Percentiles rank a stretch among this genome's conserved stretches.
Conservation (phyloP, 37 sponge, comb jelly and placozoan species). For the Axinella damicornis region DNA sequence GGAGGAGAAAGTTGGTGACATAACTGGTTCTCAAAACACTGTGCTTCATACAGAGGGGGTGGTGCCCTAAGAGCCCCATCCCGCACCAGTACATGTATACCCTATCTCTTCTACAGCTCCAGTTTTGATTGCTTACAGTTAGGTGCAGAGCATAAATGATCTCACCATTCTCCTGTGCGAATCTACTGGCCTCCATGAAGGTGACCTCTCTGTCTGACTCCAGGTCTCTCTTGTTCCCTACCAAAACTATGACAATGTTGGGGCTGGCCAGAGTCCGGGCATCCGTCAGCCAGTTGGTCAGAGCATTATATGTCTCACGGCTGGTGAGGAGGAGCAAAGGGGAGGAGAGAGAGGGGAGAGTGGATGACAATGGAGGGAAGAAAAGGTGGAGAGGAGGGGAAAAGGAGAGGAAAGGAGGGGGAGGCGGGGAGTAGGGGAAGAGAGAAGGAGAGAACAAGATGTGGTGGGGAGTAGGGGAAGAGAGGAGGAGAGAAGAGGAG, state of each 20-base stretch:
- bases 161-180: slow-evolving; percentile 99
- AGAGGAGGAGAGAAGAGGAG: too few relatives aligned
- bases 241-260: slow-evolving; percentile 93
- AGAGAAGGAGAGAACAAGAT: too few relatives aligned
- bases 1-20: neutral
- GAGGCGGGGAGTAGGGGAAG: too few relatives aligned
- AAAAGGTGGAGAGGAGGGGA: too few relatives aligned
- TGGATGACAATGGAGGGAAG: neutral
- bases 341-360: neutral
- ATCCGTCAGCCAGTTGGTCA: slow-evolving; percentile 98
- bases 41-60: neutral
- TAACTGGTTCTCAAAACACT: neutral
- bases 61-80: too few relatives aligned
- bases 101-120: too few relatives aligned
- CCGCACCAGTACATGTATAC: too few relatives aligned
- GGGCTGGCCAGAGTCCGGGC: slow-evolving; percentile 99
- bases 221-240: slow-evolving; percentile 99
- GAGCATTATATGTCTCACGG: slow-evolving; percentile 97
- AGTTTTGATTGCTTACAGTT: too few relatives aligned
- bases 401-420: too few relatives aligned
- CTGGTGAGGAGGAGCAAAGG: slow-evolving; percentile 45
- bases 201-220: slow-evolving; percentile 97
- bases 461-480: too few relatives aligned
- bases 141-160: too few relatives aligned
- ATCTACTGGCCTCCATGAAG: slow-evolving; percentile 98